A percentile compares a stretch with the other conserved stretches of the same genome.
Conservation (phyloP, 2,113 vertebrate species). For the Malurus elegans region DNA sequence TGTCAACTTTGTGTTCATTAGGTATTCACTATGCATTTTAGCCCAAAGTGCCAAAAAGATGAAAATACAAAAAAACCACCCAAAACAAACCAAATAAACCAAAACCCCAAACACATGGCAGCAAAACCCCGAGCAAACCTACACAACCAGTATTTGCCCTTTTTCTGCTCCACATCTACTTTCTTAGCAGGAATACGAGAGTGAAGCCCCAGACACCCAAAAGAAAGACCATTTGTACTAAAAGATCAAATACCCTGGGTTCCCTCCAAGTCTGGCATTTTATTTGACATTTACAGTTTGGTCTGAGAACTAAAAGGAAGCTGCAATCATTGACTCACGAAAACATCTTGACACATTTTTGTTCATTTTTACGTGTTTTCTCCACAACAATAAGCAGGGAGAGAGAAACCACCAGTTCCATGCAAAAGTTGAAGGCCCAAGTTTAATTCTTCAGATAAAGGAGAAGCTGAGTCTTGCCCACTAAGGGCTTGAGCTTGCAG, state of each 20-base stretch:
- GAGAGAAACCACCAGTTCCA: background rate
- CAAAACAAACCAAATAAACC: background rate
- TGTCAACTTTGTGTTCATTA: background rate
- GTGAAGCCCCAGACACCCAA: background rate
- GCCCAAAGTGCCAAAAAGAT: background rate
- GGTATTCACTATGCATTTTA: background rate
- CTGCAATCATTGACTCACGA: background rate
- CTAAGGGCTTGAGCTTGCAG: background rate
- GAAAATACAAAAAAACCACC: background rate
- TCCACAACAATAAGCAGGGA: background rate
- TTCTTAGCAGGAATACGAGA: background rate
- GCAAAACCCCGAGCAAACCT: background rate
- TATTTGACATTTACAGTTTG: background rate
- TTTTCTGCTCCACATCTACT: background rate
- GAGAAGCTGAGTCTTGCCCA: background rate
- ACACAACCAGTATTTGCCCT: background rate
- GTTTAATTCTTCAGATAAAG: background rate
- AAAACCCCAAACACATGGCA: rapidly evolving
- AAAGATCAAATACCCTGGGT: background rate
- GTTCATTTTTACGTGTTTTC: background rate
- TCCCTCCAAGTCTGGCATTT: background rate
- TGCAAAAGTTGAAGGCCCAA: background rate
- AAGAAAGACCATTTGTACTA: background rate
- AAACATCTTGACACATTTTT: background rate
- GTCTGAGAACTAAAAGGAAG: background rate